Base-by-base conservation (phyloP, 2,888 invertebrate genomes). In the Yponomeuta cagnagella region DNA sequence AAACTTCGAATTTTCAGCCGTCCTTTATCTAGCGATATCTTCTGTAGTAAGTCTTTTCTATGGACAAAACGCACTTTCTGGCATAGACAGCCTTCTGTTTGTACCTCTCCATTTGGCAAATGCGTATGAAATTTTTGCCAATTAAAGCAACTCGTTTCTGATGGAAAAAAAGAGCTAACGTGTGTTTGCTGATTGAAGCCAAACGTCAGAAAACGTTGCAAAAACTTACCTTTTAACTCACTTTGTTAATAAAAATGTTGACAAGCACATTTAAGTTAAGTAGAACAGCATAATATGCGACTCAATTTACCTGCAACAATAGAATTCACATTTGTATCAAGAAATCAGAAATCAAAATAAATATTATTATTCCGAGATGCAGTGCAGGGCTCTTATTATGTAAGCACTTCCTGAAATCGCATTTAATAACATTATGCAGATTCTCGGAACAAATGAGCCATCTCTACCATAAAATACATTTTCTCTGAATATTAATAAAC, bases 51-150 rank as follows among this genome's bases (percentile, higher is more conserved):
- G 37, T 37, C 5, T 37, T 37, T 4, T 8, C 43, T 43, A 43
- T 43, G 6, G 9, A 43, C 8, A 8, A 43, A 43, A 43, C 1
- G 43, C 43, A 43, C 43, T 43, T 8, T 8, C 43, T 43, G 43
- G 5, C 65, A 6, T 15, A 3, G 15, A 58, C 15, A 58, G 52
- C 52, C 15, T 58, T 58, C 15, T 58, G 15, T 58, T 15, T 12
- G 5, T 58, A 12, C 15, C 52, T 58, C 15, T 58, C 15, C 3
- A 3, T 15, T 65, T 43, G 0, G 9, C n/a, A 23, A 68, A 68
- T 68, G 68, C 48, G 43, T 48, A 48, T 37, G 67, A 68, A 43
- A 68, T 68, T 43, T 33, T 43, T 68, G 68, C 68, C 68, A 68
- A 68, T 68, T 68, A 68, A 9, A 68, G 68, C 48, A 48, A 67